Percentiles rank a stretch among this genome's conserved stretches.
Evolutionary conservation across 1,140 invertebrate genomes (phyloP).

Genomic region (Ruditapes philippinarum): DNA sequence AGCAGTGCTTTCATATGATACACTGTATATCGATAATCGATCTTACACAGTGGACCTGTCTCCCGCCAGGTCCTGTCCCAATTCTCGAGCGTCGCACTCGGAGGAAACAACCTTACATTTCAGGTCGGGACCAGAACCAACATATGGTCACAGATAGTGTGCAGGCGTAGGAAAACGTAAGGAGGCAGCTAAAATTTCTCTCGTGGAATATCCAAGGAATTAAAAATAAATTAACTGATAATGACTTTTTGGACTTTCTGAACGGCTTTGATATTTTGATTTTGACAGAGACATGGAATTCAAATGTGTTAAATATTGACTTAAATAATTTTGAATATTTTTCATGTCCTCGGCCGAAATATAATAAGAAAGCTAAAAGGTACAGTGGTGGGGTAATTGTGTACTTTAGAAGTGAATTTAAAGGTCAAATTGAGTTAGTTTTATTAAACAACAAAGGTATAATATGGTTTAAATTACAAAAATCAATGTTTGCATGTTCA

Average conservation of each 20-base stretch:
- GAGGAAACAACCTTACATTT: not conserved
- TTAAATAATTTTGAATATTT: constrained; percentile 18
- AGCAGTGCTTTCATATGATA: not conserved
- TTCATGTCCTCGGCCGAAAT: constrained; percentile 44
- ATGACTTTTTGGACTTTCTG: constrained; percentile 20
- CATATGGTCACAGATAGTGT: too few relatives aligned
- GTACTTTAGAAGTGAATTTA: not conserved
- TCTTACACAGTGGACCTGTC: not conserved
- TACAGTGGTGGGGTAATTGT: constrained; percentile 42
- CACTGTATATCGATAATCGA: not conserved
- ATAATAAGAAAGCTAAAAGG: constrained; percentile 23
- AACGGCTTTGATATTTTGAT: constrained; percentile 34
- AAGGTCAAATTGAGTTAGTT: not conserved
- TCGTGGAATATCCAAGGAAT: constrained; percentile 36
- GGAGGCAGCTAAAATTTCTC: constrained; percentile 15
- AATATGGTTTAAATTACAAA: constrained; percentile 5
- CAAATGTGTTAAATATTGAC: not conserved
- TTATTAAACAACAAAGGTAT: not conserved
- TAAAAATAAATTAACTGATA: not conserved
- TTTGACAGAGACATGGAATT: constrained; percentile 48
- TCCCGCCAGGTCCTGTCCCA: not conserved
- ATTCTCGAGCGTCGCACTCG: not conserved
- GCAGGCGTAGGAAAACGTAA: not conserved
- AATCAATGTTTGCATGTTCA: not conserved
- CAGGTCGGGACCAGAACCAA: too few relatives aligned